Base-by-base conservation (phyloP, 2,797 vertebrate species). In the Sebastes glaucus region DNA sequence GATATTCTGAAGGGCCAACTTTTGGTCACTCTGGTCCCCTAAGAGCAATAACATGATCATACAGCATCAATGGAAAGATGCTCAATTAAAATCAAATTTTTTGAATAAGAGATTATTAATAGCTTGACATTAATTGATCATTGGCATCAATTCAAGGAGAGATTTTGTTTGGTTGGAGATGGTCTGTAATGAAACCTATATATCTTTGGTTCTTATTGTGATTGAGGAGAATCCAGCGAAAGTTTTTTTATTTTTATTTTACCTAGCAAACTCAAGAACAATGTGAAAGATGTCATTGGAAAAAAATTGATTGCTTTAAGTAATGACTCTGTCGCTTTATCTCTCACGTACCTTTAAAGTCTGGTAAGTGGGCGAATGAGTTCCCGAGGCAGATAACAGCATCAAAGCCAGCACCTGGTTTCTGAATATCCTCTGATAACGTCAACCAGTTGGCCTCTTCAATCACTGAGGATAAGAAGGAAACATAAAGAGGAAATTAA, bases 391-490 rank as follows among this genome's bases (percentile, higher is more conserved):
- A 99, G 89, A 99, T 98, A 63, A 98, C 98, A 0, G 98, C 98
- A 22, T 99, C 98, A 53, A 98, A 99, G 13, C 98, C 97, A 0
- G 90, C 76, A 4, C 92, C 97, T 1, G 97, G 97, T 92, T 95
- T 97, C 77, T 96, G 94, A 81, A 99, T 71, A 64, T 99, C 98
- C 4, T 96, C 96, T n/a, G 96, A 6, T 80, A 99, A 91, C 0
- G 97, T 97, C 82, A 99, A 94, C 98, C 98, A 99, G 94, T 99
- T 99, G 79, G 98, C 98, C 84, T 99, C 98, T 85, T 99, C 98
- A 1, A 99, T 99, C 69, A 98, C 98, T 99, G 87, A 38, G 27
- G 30, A 69, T 2, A 1, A 35, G 69, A 59, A 42, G 7, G 16
- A 28, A 42, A 10, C 7, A 35, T 30, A 9, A 59, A 52, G 5